phyloP scores from a whole-genome alignment of 2,113 vertebrate species.

The Nymphicus hollandicus region DNA sequence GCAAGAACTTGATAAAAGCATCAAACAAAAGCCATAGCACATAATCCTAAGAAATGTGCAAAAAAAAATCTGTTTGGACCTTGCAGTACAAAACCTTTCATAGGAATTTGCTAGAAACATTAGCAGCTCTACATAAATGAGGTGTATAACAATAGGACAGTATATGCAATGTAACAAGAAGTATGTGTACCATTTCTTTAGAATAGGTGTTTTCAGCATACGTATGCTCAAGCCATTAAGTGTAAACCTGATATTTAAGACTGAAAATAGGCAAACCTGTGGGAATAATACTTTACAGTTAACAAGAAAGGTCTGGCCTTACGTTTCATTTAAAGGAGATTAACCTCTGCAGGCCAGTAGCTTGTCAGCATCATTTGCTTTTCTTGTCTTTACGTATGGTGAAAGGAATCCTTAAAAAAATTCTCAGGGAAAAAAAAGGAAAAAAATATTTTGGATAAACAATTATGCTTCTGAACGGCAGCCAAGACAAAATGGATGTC shows the following conservation, averaged over 20 bases:
- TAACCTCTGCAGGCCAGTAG: conserved; percentile 30
- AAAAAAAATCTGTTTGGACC: not conserved
- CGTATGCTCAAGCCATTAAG: not conserved
- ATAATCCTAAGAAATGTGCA: conserved; percentile 1
- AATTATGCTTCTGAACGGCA: conserved; percentile 2
- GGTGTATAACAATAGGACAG: not conserved
- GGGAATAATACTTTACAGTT: conserved; percentile 33
- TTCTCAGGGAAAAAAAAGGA: not conserved
- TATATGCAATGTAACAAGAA: not conserved
- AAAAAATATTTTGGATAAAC: not conserved
- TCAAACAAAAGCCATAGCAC: not conserved
- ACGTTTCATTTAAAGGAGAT: conserved; percentile 1
- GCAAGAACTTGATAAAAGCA: not conserved
- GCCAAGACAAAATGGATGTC: not conserved
- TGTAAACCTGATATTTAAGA: conserved; percentile 33
- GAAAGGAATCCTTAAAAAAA: not conserved
- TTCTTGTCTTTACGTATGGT: not conserved
- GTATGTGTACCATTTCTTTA: not conserved
- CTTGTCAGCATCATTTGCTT: not conserved
- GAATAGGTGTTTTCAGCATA: not conserved
- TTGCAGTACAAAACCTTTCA: not conserved
- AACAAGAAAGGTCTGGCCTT: conserved; percentile 36
- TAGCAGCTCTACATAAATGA: not conserved
- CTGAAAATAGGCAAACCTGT: conserved; percentile 16
- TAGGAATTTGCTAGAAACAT: not conserved